Evolutionary conservation across 2,888 invertebrate genomes (phyloP), one percentile per base, ranked within the genome.

Genomic region (Branchipolynoe longqiensis): DNA sequence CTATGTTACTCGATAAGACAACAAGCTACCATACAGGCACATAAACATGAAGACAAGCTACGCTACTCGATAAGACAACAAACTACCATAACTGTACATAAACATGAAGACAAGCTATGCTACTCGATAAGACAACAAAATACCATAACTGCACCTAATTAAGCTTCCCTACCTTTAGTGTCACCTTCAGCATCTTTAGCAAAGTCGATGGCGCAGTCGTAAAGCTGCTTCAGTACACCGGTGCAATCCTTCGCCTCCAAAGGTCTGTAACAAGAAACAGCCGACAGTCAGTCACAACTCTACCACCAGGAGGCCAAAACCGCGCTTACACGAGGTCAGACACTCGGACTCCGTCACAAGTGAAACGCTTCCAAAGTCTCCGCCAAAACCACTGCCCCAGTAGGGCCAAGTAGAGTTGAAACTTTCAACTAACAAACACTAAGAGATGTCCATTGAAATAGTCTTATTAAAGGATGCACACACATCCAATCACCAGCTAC

Each of bases 231-330:
- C 48, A 78, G 78, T 22, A 25, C 31, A 12, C 14, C 31, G 1
- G 28, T 2, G 25, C 78, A 78, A 4, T 41, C 28, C 31, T 78
- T 78, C 12, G 48, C 22, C 6, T 78, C 78, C 25, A 78, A 48
- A 8, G 78, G 78, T 28, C 78, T 78, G 33, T 22, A 78, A 78
- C 12, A 48, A 48, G 18, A 48, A 48, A 48, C 8, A 48, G 8
- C 8, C n/a, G n/a, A n/a, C n/a, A n/a, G n/a, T n/a, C n/a, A n/a
- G n/a, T n/a, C n/a, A n/a, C n/a, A n/a, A n/a, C n/a, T n/a, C n/a
- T n/a, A n/a, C n/a, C n/a, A n/a, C n/a, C n/a, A n/a, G n/a, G n/a
- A n/a, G n/a, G n/a, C n/a, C n/a, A n/a, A n/a, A n/a, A n/a, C n/a
- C n/a, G n/a, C n/a, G n/a, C n/a, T n/a, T n/a, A n/a, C n/a, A n/a